Base-by-base conservation (phyloP, 2,888 invertebrate species). In the Eucera pruinosa region DNA sequence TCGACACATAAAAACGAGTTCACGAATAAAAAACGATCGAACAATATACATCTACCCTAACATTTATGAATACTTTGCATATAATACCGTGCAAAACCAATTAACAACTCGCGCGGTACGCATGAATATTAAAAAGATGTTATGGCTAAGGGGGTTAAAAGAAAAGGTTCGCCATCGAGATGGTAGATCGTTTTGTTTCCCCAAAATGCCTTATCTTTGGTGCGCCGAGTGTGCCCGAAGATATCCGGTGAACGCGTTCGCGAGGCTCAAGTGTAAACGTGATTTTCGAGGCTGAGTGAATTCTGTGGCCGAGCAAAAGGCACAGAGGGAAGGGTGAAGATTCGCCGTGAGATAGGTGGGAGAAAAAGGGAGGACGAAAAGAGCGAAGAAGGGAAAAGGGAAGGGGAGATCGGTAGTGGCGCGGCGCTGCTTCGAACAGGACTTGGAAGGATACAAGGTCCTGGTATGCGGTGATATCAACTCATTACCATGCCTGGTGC, bases 401-500 rank as follows among this genome's bases (percentile, higher is more conserved):
- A n/a, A n/a, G n/a, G n/a, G n/a, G n/a, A n/a, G 73, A 36, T 36
- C 5, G 36, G 52, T 68, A 78, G 54, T 57, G 54, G 64, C 61
- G 57, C 67, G 60, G 50, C 81, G 65, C 67, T 54, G 69, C 57
- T 71, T 68, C 60, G 75, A 72, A 77, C 72, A 72, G 77, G 80
- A 77, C 70, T 55, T 58, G 58, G 77, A 71, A 79, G 88, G 86
- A 87, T 91, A 92, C 92, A 92, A 92, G 91, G 87, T 89, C 89
- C 85, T 90, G 92, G 92, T 91, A 92, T 92, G 92, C 89, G 87
- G 88, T 88, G 91, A 90, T 92, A 92, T 92, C 92, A 89, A 90
- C 90, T 91, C 92, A 92, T 92, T 92, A 92, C 91, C 91, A 92
- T 92, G 89, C 90, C 86, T 85, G 87, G 85, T 87, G 89, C 89